A percentile compares a stretch with the other conserved stretches of the same genome.
Conservation (phyloP, 30 jellyfish, hydroid and myxozoan species). For the Nemopilema nomurai region DNA sequence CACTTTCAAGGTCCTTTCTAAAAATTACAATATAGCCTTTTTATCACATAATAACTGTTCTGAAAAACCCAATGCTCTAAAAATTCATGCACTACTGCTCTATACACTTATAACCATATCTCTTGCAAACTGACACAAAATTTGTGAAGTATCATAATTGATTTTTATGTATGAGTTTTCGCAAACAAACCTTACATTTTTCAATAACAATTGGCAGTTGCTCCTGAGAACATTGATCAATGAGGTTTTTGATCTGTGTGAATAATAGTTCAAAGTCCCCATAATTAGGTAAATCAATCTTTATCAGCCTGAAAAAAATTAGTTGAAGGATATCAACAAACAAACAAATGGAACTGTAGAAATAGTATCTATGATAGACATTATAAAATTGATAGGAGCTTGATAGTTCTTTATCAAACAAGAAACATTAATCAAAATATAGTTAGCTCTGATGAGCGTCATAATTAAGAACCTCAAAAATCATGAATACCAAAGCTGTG, state of each 20-base stretch:
- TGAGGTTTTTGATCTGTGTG: conserved; percentile 76
- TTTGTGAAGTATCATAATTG: background rate
- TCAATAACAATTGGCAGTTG: conserved; percentile 82
- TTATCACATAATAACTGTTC: background rate
- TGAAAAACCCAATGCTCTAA: background rate
- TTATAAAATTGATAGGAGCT: background rate
- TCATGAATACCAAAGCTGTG: no score
- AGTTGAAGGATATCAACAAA: no score
- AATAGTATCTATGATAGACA: background rate
- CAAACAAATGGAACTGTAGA: no score
- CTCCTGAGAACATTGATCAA: conserved; percentile 65
- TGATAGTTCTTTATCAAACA: no score
- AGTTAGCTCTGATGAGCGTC: no score
- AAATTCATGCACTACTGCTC: background rate
- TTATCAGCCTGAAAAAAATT: conserved; percentile 55
- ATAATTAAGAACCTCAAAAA: no score
- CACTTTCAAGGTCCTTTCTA: background rate
- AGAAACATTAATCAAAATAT: no score
- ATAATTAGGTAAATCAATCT: conserved; percentile 79
- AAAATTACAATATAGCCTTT: no score
- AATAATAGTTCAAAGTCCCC: conserved; percentile 91
- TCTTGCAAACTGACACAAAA: background rate
- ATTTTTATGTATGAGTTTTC: background rate
- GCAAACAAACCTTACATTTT: conserved; percentile 61
- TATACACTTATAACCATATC: background rate